phyloP scores from a whole-genome alignment of 2,888 invertebrate genomes.

The Spisula subtruncata region DNA sequence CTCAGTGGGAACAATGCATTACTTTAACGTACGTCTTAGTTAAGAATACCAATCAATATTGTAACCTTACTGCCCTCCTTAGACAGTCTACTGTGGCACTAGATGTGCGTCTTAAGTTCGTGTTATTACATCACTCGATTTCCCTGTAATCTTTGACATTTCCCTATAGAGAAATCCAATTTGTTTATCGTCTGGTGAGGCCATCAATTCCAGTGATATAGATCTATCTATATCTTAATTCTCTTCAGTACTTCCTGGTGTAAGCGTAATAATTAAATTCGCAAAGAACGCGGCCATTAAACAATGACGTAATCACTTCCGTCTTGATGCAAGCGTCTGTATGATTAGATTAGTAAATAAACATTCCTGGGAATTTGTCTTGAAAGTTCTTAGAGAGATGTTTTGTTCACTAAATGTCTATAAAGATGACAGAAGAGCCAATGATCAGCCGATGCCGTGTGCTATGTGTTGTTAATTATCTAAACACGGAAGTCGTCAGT shows the following conservation, averaged over 20 bases:
- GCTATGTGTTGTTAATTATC: no score
- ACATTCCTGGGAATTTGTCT: background rate
- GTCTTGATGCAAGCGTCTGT: constrained; percentile 15
- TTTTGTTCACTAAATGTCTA: background rate
- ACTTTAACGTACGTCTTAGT: no score
- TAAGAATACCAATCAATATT: no score
- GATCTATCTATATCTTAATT: background rate
- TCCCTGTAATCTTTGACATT: no score
- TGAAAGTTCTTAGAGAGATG: background rate
- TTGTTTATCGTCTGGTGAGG: background rate
- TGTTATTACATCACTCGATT: no score
- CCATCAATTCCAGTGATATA: background rate
- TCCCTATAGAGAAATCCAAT: no score
- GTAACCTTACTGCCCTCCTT: no score
- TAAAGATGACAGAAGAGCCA: background rate
- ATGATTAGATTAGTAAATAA: background rate
- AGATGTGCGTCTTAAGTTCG: no score
- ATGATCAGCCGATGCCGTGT: background rate
- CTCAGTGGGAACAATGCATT: no score
- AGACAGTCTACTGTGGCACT: no score
- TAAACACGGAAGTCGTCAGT: no score
- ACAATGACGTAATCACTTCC: constrained; percentile 4
- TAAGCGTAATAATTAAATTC: background rate
- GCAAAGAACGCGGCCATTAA: background rate
- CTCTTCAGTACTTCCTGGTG: background rate